These are phyloP conservation scores for Phrynosoma platyrhinos DNA, from an alignment of 2,113 vertebrate genomes.

Conservation along the genomic window DNA sequence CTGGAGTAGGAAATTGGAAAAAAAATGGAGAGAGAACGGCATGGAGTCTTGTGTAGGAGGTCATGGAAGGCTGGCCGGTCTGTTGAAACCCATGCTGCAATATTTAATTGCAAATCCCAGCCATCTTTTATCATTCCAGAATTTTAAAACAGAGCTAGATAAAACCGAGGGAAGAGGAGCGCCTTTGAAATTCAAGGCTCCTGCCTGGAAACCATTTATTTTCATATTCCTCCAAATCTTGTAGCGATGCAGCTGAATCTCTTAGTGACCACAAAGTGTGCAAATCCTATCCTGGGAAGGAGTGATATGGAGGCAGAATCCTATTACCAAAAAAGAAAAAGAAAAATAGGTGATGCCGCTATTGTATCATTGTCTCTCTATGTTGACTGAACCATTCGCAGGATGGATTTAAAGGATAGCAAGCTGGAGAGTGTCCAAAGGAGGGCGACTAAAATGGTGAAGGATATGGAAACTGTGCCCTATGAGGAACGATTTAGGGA, in stretches of 20 bases:
- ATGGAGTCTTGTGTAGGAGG: not conserved
- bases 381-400: not conserved
- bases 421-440: too few relatives aligned
- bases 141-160: not conserved
- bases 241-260: not conserved
- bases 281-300: not conserved
- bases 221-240: not conserved
- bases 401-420: not conserved
- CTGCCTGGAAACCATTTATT: slow-evolving; percentile 15
- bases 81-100: not conserved
- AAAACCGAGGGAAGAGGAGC: not conserved
- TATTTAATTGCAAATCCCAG: not conserved
- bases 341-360: not conserved
- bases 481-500: too few relatives aligned
- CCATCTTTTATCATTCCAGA: not conserved
- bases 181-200: not conserved
- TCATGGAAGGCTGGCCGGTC: not conserved
- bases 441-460: too few relatives aligned
- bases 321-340: too few relatives aligned
- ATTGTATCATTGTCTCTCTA: too few relatives aligned
- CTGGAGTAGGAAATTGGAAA: too few relatives aligned
- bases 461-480: too few relatives aligned
- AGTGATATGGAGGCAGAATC: not conserved
- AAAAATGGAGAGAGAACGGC: too few relatives aligned
- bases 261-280: slow-evolving; percentile 11